Base-by-base conservation (phyloP, 2,888 invertebrate genomes). In the Sinohyriopsis cumingii region DNA sequence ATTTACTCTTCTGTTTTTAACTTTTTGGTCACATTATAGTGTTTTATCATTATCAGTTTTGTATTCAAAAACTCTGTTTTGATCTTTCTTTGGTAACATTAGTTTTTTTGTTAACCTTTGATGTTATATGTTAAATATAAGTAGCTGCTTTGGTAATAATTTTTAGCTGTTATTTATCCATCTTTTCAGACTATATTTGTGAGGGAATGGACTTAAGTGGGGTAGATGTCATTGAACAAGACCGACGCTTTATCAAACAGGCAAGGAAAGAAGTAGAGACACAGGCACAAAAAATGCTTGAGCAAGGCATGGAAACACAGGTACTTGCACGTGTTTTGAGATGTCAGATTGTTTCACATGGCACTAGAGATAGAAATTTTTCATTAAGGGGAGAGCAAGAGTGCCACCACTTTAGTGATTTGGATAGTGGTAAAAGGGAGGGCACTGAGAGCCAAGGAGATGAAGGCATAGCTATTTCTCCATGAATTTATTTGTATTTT, bases 151-250 rank as follows among this genome's bases (percentile, higher is more conserved):
- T 45, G 45, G 3, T 18, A 7, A 62, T 61, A 61, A 25, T 62
- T 7, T 33, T 28, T 25, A 19, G 2, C 15, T 62, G 18, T 33
- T 33, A 45, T 45, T 45, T 45, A 12, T 15, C 12, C 3, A 45
- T 45, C 15, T 45, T 84, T 86, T 55, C 85, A 93, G 95, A 95
- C 81, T 95, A 95, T 87, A 91, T 96, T 25, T 94, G 95, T 78
- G 93, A 94, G 68, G 96, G 96, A 88, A 93, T 94, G 61, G 95
- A 96, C 89, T 92, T 97, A 71, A 93, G 93, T 82, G 95, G 95
- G 24, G 93, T 98, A 67, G 94, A 95, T 79, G 93, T 95, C 57
- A 92, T 97, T 22, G 95, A 95, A 64, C 93, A 94, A 64, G 95
- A 96, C 81, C 90, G 95, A 22, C 82, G 89, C 28, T 92, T 93